Percentiles rank a stretch among this genome's conserved stretches.
These are phyloP conservation scores for Pyxicephalus adspersus DNA, from an alignment of 2,113 vertebrate species.

Conservation along the genomic window DNA sequence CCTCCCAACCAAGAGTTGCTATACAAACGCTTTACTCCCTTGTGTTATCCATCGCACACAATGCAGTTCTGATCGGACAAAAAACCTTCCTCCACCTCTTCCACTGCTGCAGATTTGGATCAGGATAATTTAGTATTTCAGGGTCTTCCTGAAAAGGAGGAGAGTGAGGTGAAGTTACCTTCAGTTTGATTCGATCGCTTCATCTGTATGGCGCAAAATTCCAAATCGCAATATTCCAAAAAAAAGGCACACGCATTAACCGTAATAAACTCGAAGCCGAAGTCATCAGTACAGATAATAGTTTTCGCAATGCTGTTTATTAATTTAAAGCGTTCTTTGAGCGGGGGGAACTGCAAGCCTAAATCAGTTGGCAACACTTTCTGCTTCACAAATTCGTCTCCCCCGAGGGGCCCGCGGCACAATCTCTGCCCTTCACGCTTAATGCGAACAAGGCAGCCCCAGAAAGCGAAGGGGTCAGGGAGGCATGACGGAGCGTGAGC, in stretches of 20 bases:
- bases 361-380: slow-evolving; percentile 44
- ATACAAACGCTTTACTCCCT: too few relatives aligned
- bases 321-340: slow-evolving; percentile 40
- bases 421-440: slow-evolving; percentile 15
- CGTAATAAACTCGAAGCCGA: neutral
- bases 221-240: neutral
- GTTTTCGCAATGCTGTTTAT: slow-evolving; percentile 8
- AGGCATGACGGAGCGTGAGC: neutral
- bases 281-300: slow-evolving; percentile 17
- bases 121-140: too few relatives aligned
- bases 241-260: neutral
- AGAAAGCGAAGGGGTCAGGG: neutral
- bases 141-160: too few relatives aligned
- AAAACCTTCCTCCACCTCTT: too few relatives aligned
- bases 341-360: slow-evolving; percentile 21
- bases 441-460: neutral
- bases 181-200: too few relatives aligned
- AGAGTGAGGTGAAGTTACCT: too few relatives aligned
- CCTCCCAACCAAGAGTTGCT: too few relatives aligned
- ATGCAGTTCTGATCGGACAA: too few relatives aligned
- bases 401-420: neutral
- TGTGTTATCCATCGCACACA: too few relatives aligned
- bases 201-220: too few relatives aligned
- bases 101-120: too few relatives aligned
- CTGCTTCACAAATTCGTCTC: slow-evolving; percentile 24